A percentile compares a stretch with the other conserved stretches of the same genome.
These are phyloP conservation scores for Cyprinella venusta DNA, from an alignment of 2,797 vertebrate species.

Conservation along the genomic window DNA sequence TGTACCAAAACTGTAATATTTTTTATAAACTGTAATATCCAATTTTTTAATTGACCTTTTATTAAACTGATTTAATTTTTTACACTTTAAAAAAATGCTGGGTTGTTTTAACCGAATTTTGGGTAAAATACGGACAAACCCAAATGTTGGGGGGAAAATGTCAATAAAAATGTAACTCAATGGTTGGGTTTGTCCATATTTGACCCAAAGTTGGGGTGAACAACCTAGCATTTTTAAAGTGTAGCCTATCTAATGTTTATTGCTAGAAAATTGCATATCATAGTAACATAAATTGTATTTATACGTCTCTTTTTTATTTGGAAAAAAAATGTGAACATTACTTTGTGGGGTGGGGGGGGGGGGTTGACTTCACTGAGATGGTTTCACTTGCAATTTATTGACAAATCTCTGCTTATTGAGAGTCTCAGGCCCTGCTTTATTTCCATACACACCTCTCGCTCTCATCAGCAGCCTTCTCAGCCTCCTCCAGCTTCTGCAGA, in stretches of 20 bases:
- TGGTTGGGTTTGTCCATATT: too few relatives aligned
- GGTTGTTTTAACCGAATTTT: too few relatives aligned
- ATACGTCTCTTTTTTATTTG: background rate
- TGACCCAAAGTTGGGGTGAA: too few relatives aligned
- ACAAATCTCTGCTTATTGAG: too few relatives aligned
- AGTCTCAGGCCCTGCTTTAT: background rate
- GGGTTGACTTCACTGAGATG: background rate
- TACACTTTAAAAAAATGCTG: too few relatives aligned
- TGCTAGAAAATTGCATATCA: too few relatives aligned
- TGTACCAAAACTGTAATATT: background rate
- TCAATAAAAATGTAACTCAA: too few relatives aligned
- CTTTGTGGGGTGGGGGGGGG: fast-evolving
- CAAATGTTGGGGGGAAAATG: too few relatives aligned
- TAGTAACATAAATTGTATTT: background rate
- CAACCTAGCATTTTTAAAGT: too few relatives aligned
- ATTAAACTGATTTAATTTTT: background rate
- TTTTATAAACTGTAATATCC: background rate
- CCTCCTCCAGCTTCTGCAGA: conserved; percentile 98
- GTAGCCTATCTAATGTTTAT: background rate
- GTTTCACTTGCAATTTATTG: background rate
- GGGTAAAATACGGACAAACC: too few relatives aligned
- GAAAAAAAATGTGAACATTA: background rate
- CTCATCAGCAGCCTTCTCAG: conserved; percentile 98
- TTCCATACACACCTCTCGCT: conserved; percentile 89
- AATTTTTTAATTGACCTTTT: too few relatives aligned